Evolutionary conservation across 2,113 vertebrate species (phyloP).

Genomic region (Apteryx owenii): DNA sequence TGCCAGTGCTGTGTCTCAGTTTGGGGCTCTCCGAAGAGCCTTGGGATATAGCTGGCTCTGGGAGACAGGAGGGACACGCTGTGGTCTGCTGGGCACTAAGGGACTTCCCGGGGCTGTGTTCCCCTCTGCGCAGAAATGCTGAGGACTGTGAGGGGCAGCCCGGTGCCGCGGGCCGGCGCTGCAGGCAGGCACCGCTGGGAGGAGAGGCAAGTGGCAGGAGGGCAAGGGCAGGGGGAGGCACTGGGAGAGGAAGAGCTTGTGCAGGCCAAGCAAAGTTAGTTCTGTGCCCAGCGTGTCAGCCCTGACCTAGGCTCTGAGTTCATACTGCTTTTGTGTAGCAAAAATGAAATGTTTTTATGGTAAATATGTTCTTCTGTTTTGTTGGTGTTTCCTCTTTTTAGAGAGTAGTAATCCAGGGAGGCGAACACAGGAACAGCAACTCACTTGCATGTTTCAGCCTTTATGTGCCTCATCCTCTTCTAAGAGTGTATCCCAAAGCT

Average conservation of each 20-base stretch:
- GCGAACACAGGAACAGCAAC: background rate
- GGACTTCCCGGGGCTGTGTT: fast-evolving
- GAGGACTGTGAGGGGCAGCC: background rate
- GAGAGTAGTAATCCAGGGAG: background rate
- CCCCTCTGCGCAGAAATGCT: background rate
- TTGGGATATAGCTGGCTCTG: background rate
- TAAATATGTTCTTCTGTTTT: background rate
- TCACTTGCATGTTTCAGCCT: background rate
- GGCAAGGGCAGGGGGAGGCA: too few species aligned
- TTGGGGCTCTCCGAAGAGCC: background rate
- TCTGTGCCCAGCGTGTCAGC: background rate
- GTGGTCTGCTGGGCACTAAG: background rate
- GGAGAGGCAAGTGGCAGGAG: background rate
- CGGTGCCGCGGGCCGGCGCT: fast-evolving
- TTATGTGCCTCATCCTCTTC: background rate
- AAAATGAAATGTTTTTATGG: background rate
- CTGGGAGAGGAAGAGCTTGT: background rate
- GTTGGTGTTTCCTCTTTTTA: background rate
- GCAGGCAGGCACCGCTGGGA: fast-evolving
- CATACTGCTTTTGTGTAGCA: background rate
- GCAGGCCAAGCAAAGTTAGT: background rate
- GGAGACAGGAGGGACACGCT: background rate
- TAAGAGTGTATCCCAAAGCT: background rate
- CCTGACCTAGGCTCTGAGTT: background rate
- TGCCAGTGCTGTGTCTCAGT: background rate